Evolutionary conservation across 2,888 invertebrate genomes (phyloP).

Genomic region (Phragmatobia fuliginosa): DNA sequence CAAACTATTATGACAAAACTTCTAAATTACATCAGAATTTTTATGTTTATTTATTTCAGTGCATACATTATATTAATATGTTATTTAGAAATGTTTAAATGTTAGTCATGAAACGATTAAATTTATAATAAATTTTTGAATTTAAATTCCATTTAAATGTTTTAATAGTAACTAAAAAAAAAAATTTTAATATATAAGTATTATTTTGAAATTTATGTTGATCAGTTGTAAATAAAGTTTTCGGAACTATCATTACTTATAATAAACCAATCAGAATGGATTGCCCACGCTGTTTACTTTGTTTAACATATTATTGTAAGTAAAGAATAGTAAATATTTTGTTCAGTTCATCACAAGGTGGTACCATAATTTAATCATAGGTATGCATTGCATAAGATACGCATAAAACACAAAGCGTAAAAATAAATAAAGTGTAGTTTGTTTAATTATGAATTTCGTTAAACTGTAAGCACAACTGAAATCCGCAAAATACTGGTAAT

Average conservation of each 20-base stretch:
- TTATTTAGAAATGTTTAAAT: neutral
- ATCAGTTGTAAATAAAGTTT: neutral
- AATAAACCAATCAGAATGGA: neutral
- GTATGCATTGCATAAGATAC: too few species aligned
- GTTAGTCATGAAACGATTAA: neutral
- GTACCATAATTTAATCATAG: too few species aligned
- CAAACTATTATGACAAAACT: neutral
- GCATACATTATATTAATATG: too few species aligned
- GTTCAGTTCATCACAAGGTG: neutral
- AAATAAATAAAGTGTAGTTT: too few species aligned
- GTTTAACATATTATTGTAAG: too few species aligned
- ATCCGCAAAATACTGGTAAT: neutral
- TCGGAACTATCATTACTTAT: neutral
- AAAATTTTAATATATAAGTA: neutral
- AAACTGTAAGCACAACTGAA: neutral
- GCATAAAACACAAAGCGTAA: too few species aligned
- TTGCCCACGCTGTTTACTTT: neutral
- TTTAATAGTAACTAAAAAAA: neutral
- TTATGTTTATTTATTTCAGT: too few species aligned
- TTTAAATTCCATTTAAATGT: neutral
- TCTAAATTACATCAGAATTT: neutral
- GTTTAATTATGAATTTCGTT: too few species aligned
- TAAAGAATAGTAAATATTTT: neutral
- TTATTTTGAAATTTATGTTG: neutral
- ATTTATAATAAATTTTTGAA: neutral